A percentile compares a stretch with the other conserved stretches of the same genome.
These are phyloP conservation scores for Galemys pyrenaicus DNA, from an alignment of 2,113 vertebrate genomes.

Conservation along the genomic window DNA sequence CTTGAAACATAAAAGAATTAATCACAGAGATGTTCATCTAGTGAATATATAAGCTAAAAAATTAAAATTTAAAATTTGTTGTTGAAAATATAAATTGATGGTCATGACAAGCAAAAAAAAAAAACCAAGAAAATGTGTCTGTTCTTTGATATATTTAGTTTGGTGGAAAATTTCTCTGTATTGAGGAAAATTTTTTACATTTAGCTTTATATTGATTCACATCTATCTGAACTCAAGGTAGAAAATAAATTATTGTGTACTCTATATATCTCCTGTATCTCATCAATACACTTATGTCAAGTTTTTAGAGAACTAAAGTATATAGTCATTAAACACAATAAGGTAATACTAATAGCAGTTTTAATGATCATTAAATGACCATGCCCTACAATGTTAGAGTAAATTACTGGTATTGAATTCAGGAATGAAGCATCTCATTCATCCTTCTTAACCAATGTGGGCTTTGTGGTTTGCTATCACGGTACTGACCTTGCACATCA, in stretches of 20 bases:
- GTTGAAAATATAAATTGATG: constrained; percentile 38
- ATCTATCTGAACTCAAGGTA: not conserved
- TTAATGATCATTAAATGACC: not conserved
- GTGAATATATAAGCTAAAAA: constrained; percentile 3
- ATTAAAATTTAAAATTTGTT: not conserved
- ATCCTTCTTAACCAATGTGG: not conserved
- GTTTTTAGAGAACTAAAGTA: not conserved
- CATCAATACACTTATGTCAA: not conserved
- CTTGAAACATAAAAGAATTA: constrained; percentile 8
- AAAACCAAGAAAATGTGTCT: constrained; percentile 1
- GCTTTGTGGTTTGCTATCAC: not conserved
- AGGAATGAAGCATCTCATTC: not conserved
- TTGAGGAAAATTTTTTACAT: constrained; percentile 36
- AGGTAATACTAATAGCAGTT: not conserved
- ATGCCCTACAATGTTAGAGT: not conserved
- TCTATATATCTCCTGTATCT: not conserved
- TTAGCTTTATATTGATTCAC: constrained; percentile 56
- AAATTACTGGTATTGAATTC: not conserved
- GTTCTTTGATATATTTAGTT: constrained; percentile 19
- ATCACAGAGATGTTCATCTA: not conserved
- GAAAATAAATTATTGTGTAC: not conserved
- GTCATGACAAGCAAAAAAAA: not conserved
- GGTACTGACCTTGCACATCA: not conserved
- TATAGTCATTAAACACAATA: not conserved
- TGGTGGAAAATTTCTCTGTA: constrained; percentile 15